phyloP scores from a whole-genome alignment of 1,140 invertebrate species.

The Papilio xuthus region DNA sequence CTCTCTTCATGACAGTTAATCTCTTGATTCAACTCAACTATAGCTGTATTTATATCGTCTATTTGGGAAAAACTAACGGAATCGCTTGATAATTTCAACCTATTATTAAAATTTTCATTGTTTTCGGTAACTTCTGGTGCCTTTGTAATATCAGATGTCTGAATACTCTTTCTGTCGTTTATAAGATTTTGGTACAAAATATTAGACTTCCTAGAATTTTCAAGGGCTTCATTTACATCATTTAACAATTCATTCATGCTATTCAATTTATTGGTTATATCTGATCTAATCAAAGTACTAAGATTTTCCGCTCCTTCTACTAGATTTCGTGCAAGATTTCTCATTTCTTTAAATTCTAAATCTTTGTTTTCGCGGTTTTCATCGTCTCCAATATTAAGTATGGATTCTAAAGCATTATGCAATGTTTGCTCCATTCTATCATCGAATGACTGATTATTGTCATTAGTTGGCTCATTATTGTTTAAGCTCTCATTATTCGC shows the following conservation, averaged over 20 bases:
- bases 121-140: conserved; percentile 33
- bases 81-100: conserved; percentile 37
- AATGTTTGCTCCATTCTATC: conserved; percentile 64
- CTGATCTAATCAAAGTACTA: conserved; percentile 71
- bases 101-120: conserved; percentile 41
- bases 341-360: conserved; percentile 73
- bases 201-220: conserved; percentile 76
- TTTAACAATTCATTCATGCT: conserved; percentile 77
- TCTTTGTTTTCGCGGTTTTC: conserved; percentile 65
- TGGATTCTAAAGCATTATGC: conserved; percentile 58
- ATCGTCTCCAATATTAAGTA: conserved; percentile 58
- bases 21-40: conserved; percentile 64
- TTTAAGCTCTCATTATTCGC: neutral
- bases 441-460: conserved; percentile 51
- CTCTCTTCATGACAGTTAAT: conserved; percentile 69
- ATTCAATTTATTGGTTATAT: conserved; percentile 78
- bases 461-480: conserved; percentile 32
- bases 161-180: conserved; percentile 40
- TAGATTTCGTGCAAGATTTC: conserved; percentile 66
- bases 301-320: conserved; percentile 74
- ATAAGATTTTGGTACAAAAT: conserved; percentile 67
- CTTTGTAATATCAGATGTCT: neutral
- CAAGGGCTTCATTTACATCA: conserved; percentile 75
- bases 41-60: conserved; percentile 66
- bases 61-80: conserved; percentile 58